phyloP scores from a whole-genome alignment of 2,888 invertebrate genomes.

The Odontocerum albicorne region DNA sequence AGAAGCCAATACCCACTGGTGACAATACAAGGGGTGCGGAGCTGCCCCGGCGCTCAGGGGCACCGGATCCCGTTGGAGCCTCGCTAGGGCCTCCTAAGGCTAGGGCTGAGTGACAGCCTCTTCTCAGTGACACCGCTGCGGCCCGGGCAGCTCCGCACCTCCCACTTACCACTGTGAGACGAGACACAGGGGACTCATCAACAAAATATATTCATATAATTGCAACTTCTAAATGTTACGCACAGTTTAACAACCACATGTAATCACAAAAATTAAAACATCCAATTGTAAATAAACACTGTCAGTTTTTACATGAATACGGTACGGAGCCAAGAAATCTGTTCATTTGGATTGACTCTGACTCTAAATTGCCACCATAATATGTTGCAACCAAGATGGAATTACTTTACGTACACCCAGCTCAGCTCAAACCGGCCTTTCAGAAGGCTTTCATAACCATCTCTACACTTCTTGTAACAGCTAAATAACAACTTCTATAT shows the following conservation, averaged over 20 bases:
- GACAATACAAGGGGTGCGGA: slow-evolving; percentile 28
- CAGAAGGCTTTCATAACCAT: slow-evolving; percentile 13
- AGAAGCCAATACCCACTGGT: slow-evolving; percentile 46
- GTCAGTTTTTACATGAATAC: slow-evolving; percentile 21
- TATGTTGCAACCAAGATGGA: slow-evolving; percentile 36
- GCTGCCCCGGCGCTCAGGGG: not conserved
- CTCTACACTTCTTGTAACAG: slow-evolving; percentile 6
- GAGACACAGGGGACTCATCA: slow-evolving; percentile 33
- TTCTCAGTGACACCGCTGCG: not conserved
- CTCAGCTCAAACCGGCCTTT: slow-evolving; percentile 55
- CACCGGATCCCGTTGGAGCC: not conserved
- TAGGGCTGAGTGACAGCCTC: not conserved
- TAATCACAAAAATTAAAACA: slow-evolving; percentile 37
- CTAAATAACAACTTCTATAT: slow-evolving; percentile 12
- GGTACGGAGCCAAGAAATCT: slow-evolving; percentile 26
- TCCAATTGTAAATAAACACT: slow-evolving; percentile 31
- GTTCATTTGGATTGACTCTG: slow-evolving; percentile 22
- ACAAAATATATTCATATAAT: slow-evolving; percentile 33
- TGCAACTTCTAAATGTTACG: slow-evolving; percentile 37
- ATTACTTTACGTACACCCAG: slow-evolving; percentile 46
- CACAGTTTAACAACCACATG: slow-evolving; percentile 37
- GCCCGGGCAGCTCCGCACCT: slow-evolving; percentile 17
- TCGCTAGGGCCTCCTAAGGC: not conserved
- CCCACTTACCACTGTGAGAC: slow-evolving; percentile 33
- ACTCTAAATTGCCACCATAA: slow-evolving; percentile 20